A percentile compares a stretch with the other conserved stretches of the same genome.
Conservation (phyloP, 2,888 invertebrate genomes). For the Notocelia uddmanniana region DNA sequence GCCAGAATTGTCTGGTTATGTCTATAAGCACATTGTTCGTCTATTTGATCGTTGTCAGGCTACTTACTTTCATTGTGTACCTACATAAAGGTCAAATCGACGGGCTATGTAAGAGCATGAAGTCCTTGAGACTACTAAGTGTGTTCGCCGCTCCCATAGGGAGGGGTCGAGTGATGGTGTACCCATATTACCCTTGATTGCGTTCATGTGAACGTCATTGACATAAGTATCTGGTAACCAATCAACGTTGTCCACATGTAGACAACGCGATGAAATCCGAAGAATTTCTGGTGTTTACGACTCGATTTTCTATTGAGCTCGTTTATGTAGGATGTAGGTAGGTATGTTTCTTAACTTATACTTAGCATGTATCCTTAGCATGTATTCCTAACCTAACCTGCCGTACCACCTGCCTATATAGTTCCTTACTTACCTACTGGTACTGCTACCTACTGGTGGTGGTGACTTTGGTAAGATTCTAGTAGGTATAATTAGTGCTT, state of each 20-base stretch:
- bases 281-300: too few species aligned
- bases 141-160: conserved; percentile 19
- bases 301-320: too few species aligned
- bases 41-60: not conserved
- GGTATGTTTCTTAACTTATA: too few species aligned
- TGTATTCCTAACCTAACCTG: too few species aligned
- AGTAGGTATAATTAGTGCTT: too few species aligned
- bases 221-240: not conserved
- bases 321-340: too few species aligned
- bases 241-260: not conserved
- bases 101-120: not conserved
- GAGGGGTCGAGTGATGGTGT: conserved; percentile 13
- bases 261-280: not conserved
- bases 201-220: conserved; percentile 1
- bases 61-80: not conserved
- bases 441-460: too few species aligned
- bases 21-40: too few species aligned
- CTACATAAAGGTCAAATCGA: conserved; percentile 14
- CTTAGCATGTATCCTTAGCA: too few species aligned
- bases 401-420: too few species aligned
- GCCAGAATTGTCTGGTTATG: not conserved
- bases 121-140: conserved; percentile 31
- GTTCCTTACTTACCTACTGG: too few species aligned
- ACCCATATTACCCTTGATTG: conserved; percentile 1
- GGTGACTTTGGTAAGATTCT: too few species aligned